Evolutionary conservation across 2,113 vertebrate genomes (phyloP).

Genomic region (Climacteris rufus): DNA sequence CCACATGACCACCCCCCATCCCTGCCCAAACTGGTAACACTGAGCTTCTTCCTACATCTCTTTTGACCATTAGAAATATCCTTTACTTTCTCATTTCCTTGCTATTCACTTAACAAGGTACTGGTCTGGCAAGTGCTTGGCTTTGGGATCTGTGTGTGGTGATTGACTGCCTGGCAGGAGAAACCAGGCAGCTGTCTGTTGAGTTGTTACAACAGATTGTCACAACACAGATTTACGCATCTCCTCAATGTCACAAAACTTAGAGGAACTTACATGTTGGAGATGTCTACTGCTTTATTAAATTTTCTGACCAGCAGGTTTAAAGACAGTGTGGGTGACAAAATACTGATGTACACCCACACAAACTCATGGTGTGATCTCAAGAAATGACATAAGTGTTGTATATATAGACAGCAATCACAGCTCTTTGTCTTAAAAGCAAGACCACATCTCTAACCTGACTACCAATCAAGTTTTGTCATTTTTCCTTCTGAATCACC

Average conservation of each 20-base stretch:
- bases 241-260: background rate
- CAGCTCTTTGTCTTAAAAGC: background rate
- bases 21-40: background rate
- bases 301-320: constrained; percentile 28
- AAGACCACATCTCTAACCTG: background rate
- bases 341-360: constrained; percentile 22
- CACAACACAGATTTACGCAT: background rate
- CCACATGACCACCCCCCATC: fast-evolving
- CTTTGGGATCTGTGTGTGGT: background rate
- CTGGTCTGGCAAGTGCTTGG: background rate
- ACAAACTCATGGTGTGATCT: background rate
- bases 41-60: background rate
- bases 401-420: background rate
- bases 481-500: background rate
- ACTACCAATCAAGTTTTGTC: background rate
- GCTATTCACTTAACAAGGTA: background rate
- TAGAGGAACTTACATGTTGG: background rate
- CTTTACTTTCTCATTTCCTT: background rate
- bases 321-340: background rate
- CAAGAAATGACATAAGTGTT: constrained; percentile 11
- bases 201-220: background rate
- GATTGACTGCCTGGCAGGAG: background rate
- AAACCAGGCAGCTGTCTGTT: background rate
- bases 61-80: background rate
- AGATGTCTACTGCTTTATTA: background rate